Evolutionary conservation across 2,797 vertebrate genomes (phyloP).

Genomic region (Hydrocynus forskahlii): DNA sequence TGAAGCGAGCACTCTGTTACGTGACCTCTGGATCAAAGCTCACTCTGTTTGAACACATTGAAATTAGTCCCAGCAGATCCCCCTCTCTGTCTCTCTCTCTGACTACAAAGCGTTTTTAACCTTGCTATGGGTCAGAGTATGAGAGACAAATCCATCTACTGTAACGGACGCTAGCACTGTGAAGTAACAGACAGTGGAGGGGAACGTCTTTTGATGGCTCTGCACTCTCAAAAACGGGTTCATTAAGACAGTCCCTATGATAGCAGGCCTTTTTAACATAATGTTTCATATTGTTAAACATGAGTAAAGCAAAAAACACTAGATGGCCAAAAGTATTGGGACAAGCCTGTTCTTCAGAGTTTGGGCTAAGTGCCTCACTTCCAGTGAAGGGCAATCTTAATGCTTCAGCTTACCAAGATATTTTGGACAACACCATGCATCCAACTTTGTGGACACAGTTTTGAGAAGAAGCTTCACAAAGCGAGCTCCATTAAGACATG

Average conservation of each 20-base stretch:
- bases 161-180: neutral
- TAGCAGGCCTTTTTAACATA: neutral
- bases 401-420: too few relatives aligned
- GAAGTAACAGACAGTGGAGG: neutral
- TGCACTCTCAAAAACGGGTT: neutral
- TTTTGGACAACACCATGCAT: too few relatives aligned
- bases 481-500: too few relatives aligned
- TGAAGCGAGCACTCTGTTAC: neutral
- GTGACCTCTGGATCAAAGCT: constrained; percentile 30
- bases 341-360: too few relatives aligned
- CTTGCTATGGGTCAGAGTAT: neutral
- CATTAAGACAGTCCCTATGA: neutral
- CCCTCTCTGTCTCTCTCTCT: neutral
- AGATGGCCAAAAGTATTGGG: too few relatives aligned
- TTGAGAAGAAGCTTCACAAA: too few relatives aligned
- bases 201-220: neutral
- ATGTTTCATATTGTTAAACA: too few relatives aligned
- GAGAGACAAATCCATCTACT: neutral
- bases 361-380: too few relatives aligned
- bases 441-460: too few relatives aligned
- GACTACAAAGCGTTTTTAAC: constrained; percentile 8
- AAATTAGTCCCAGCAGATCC: constrained; percentile 23
- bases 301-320: too few relatives aligned
- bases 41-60: neutral
- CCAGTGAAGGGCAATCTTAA: too few relatives aligned